Percentiles rank a stretch among this genome's conserved stretches.
phyloP scores from a whole-genome alignment of 2,888 invertebrate genomes.

The Pomacea canaliculata region DNA sequence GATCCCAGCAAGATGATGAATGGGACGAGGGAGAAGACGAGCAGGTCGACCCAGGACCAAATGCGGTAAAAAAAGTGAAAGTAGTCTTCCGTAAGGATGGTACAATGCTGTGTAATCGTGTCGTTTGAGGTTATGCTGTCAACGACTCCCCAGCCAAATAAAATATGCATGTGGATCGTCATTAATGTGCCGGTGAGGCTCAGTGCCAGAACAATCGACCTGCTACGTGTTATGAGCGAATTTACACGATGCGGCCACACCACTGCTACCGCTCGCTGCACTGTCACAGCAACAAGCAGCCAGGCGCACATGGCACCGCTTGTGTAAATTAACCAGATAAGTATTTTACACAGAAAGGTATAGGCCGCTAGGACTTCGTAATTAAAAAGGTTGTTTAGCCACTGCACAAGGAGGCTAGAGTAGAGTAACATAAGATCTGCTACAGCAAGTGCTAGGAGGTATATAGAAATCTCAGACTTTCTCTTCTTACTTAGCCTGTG shows the following conservation, averaged over 20 bases:
- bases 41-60: not conserved
- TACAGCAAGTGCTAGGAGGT: not conserved
- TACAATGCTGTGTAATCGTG: too few species aligned
- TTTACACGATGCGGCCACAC: conserved; percentile 21
- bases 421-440: not conserved
- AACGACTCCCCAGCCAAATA: not conserved
- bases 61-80: not conserved
- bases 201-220: not conserved
- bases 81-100: not conserved
- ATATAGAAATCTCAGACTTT: not conserved
- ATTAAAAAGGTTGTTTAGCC: not conserved
- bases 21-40: not conserved
- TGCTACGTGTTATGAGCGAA: not conserved
- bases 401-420: conserved; percentile 2
- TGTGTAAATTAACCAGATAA: conserved; percentile 9
- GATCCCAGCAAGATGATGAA: not conserved
- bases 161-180: not conserved
- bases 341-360: conserved; percentile 21
- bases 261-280: conserved; percentile 18
- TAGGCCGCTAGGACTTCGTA: not conserved
- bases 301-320: conserved; percentile 23
- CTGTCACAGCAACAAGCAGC: conserved; percentile 29
- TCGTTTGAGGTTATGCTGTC: not conserved
- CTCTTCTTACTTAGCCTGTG: too few species aligned
- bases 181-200: too few species aligned